Base-by-base conservation (phyloP, 2,888 invertebrate genomes). In the Apodemia hepburni region DNA sequence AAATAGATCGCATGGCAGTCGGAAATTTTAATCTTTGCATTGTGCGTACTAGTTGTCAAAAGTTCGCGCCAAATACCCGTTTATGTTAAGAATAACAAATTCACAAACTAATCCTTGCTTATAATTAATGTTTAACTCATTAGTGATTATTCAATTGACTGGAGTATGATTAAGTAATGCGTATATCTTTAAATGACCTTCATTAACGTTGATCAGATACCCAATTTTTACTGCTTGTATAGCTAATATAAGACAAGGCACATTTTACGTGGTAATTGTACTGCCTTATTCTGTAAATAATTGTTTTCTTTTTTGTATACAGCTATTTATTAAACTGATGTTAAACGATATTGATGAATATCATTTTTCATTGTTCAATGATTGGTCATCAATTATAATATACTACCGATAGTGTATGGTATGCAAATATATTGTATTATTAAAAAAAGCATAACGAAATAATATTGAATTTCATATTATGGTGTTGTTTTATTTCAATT, bases 311-410 rank as follows among this genome's bases (percentile, higher is more conserved):
- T 42, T 86, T 92, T 92, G 89, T 92, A 92, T 91, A 92, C 92
- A 91, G 91, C 92, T 92, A 92, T 92, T 92, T 92, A 92, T 92
- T 92, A 88, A 91, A 89, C 83, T 79, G 86, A 89, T 86, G 87
- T 89, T 88, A 86, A 87, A 85, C 80, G 82, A 83, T 80, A 85
- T 86, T 89, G 88, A 89, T 88, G 87, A 81, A 84, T 85, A 79
- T 87, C 85, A 87, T 87, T 82, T 81, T 88, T 86, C 87, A 87
- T 87, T 89, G 88, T 89, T 89, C 86, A 87, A 88, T 89, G 89
- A 85, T 88, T 84, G 87, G 82, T 89, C 88, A 88, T 89, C 89
- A 87, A 84, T 86, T 85, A 85, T 54, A 54, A 54, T 87, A 84
- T 87, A 89, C 87, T 90, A 88, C 87, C 84, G 84, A 88, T 85